Conservation (phyloP, 2,888 invertebrate genomes). For the Agriopis leucophaearia region DNA sequence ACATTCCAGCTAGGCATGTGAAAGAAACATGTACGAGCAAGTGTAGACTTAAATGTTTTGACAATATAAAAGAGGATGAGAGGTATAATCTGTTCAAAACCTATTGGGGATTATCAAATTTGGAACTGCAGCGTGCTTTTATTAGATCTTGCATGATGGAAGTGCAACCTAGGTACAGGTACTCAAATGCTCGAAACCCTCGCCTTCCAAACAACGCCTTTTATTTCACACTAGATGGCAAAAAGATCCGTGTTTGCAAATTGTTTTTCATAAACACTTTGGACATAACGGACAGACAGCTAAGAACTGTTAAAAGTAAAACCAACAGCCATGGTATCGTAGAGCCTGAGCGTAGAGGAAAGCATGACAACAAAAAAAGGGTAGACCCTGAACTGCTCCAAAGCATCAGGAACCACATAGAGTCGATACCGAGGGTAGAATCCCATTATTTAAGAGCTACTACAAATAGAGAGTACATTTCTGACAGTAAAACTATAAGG, state of each 20-base stretch:
- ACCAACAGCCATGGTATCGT: slow-evolving; percentile 10
- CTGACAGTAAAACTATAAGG: slow-evolving; percentile 34
- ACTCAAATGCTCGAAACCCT: slow-evolving; percentile 35
- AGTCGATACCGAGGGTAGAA: slow-evolving; percentile 31
- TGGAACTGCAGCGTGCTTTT: slow-evolving; percentile 36
- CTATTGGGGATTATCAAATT: slow-evolving; percentile 36
- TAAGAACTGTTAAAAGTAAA: slow-evolving; percentile 35
- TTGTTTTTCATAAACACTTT: slow-evolving; percentile 29
- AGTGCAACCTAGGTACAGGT: slow-evolving; percentile 40
- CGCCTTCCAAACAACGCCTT: slow-evolving; percentile 36
- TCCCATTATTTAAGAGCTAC: slow-evolving; percentile 28
- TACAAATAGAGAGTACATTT: slow-evolving; percentile 35
- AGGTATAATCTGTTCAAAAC: not conserved
- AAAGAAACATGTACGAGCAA: not conserved
- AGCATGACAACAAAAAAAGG: slow-evolving; percentile 2
- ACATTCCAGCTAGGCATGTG: not conserved
- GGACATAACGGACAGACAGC: slow-evolving; percentile 23
- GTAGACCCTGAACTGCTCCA: slow-evolving; percentile 5
- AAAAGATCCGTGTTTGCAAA: slow-evolving; percentile 27
- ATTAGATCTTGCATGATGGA: slow-evolving; percentile 38
- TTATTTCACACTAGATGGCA: slow-evolving; percentile 29
- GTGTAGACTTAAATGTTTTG: slow-evolving; percentile 4
- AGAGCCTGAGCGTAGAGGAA: slow-evolving; percentile 10
- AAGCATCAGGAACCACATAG: slow-evolving; percentile 16
- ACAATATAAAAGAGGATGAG: not conserved